These are phyloP conservation scores for Aradus depressus DNA, from an alignment of 2,888 invertebrate species.

Conservation along the genomic window DNA sequence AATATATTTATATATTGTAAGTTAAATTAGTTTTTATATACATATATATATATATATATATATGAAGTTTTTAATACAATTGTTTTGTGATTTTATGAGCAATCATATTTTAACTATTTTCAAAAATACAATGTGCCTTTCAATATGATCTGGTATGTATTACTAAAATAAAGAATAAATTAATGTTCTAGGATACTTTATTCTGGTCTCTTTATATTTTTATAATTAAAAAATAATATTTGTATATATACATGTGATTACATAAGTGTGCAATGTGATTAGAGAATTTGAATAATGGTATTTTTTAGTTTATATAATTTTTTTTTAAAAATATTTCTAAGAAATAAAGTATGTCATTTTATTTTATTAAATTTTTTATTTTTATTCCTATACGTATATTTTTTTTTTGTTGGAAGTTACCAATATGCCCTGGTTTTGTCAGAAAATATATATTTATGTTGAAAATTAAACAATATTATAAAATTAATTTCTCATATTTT, in stretches of 20 bases:
- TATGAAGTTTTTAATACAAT: too few relatives aligned
- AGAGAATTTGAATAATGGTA: slow-evolving; percentile 19
- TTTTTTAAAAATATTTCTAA: slow-evolving; percentile 13
- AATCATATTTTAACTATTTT: too few relatives aligned
- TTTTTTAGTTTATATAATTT: slow-evolving; percentile 19
- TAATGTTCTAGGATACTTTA: not conserved
- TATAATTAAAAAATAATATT: not conserved
- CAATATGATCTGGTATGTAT: slow-evolving; percentile 12
- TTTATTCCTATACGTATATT: not conserved
- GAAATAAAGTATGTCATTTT: slow-evolving; percentile 10
- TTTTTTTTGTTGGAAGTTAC: too few relatives aligned
- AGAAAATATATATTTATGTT: too few relatives aligned
- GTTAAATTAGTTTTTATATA: too few relatives aligned
- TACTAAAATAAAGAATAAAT: slow-evolving; percentile 4
- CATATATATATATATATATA: too few relatives aligned
- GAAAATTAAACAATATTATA: too few relatives aligned
- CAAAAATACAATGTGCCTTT: slow-evolving; percentile 16
- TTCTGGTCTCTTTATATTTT: slow-evolving; percentile 16
- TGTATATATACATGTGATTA: not conserved
- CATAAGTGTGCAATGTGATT: slow-evolving; percentile 23
- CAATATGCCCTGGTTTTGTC: too few relatives aligned
- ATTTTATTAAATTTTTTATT: not conserved
- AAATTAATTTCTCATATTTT: too few relatives aligned
- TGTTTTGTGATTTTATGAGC: too few relatives aligned
- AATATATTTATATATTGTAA: too few relatives aligned